Base-by-base conservation (phyloP, 2,888 invertebrate genomes). In the Amorpha juglandis region DNA sequence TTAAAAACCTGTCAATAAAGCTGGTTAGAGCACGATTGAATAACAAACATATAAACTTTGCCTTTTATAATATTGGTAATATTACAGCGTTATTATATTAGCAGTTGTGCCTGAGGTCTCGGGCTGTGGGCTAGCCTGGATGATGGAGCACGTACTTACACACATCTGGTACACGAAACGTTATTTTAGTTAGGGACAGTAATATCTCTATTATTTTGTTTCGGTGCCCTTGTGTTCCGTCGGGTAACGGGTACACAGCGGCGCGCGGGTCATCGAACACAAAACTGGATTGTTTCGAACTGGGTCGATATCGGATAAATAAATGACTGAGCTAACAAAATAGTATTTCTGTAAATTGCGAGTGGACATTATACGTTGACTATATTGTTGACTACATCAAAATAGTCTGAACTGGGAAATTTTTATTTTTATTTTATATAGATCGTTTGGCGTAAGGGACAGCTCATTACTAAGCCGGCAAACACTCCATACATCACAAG, bases 181-280 rank as follows among this genome's bases (percentile, higher is more conserved):
- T 42, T 19, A 58, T 58, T 38, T 11, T 38, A 50, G 50, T 55
- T 16, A 7, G 19, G 58, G 58, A 38, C 19, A 42, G 38, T 58
- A 58, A 58, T 58, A 42, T 42, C 58, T 58, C 11, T 42, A 58
- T 58, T 58, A 58, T 58, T 58, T 42, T 58, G 19, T 42, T 58
- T 50, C 50, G 50, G 50, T 19, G 50, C 50, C 50, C 50, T 50
- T 58, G 38, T 19, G 33, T 14, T n/a, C n/a, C 11, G 52, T 35
- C 35, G 19, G 42, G 9, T 16, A 19, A 11, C 19, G 9, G 19
- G 19, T n/a, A 19, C 52, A 16, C 58, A 19, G 12, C 6, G 42
- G 19, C 58, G 19, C 58, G 58, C 38, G 12, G 38, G 38, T 38
- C 38, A 19, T 14, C 16, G 38, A 38, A 38, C 12, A 12, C 12